Evolutionary conservation across 2,888 invertebrate species (phyloP), one percentile per base, ranked within the genome.

Genomic region (Papilio gigon): DNA sequence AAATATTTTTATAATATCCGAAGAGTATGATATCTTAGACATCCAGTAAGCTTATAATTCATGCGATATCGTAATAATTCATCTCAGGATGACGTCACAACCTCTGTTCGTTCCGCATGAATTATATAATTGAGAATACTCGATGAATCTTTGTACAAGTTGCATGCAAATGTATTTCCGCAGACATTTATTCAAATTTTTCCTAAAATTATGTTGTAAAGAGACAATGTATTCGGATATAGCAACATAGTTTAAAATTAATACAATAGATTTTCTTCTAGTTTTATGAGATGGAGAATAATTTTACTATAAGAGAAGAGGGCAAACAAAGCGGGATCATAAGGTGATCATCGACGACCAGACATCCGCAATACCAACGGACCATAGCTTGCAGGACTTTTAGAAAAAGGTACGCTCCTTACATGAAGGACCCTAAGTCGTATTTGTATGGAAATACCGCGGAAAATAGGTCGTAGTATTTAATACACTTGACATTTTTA

Each of bases 71-170:
- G 30, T 17, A 59, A 59, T 59, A 20, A 37, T 59, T 59, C 37
- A 37, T 37, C 22, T 14, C 14, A 11, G 30, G 30, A 22, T 22
- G 37, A 59, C 22, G 12, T 33, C 35, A 11, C 59, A 37, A 59
- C 22, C 35, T 59, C 14, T 20, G 35, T 37, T 37, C 20, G 22
- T 59, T 59, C 14, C 22, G 17, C 35, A 22, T 59, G 59, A 59
- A 59, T 59, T 14, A 59, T 59, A 22, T 35, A 37, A 22, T 59
- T 6, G 14, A 37, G 22, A 59, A 59, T 37, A 37, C 37, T 59
- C 35, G 33, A 35, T 59, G 22, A 22, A 37, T 59, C 35, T 22
- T 59, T 59, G 35, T 59, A 14, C 35, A 35, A 58, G 58, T 58
- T 53, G 27, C 12, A 35, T 35, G 17, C 17, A 14, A 35, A 58